Percentiles rank a stretch among this genome's conserved stretches.
Evolutionary conservation across 2,113 vertebrate genomes (phyloP).

Genomic region (Trogon melanurus): DNA sequence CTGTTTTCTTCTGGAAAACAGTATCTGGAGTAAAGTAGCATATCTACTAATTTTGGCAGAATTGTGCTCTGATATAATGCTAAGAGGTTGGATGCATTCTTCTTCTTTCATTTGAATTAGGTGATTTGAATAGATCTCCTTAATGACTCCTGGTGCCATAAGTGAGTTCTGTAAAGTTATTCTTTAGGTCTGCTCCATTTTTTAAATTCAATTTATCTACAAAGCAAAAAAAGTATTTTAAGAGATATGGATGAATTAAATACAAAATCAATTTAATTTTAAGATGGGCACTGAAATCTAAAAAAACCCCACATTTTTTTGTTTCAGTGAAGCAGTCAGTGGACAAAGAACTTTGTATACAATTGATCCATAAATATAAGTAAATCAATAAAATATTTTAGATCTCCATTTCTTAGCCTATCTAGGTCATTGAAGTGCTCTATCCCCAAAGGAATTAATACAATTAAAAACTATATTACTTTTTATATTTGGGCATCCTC

Average conservation of each 20-base stretch:
- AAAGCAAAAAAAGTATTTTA: neutral
- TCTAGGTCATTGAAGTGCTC: slow-evolving; percentile 31
- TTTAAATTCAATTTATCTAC: neutral
- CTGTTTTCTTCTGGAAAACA: neutral
- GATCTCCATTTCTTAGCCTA: slow-evolving; percentile 23
- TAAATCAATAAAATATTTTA: slow-evolving; percentile 67
- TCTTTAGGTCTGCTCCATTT: neutral
- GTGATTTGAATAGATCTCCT: neutral
- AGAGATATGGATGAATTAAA: neutral
- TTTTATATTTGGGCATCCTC: slow-evolving; percentile 10
- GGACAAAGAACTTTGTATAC: slow-evolving; percentile 20
- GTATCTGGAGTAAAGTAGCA: neutral
- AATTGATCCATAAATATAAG: slow-evolving; percentile 50
- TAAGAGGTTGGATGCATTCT: accelerated
- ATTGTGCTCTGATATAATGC: neutral
- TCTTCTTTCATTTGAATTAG: neutral
- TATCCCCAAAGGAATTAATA: slow-evolving; percentile 2
- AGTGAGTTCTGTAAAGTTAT: neutral
- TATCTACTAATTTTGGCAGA: neutral
- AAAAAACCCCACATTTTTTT: neutral
- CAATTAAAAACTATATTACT: slow-evolving; percentile 51
- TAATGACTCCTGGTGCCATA: neutral
- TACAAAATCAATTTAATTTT: neutral
- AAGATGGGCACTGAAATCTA: neutral
- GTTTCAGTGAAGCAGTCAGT: neutral